These are phyloP conservation scores for Lateolabrax maculatus DNA, from an alignment of 2,797 vertebrate genomes.

Conservation along the genomic window DNA sequence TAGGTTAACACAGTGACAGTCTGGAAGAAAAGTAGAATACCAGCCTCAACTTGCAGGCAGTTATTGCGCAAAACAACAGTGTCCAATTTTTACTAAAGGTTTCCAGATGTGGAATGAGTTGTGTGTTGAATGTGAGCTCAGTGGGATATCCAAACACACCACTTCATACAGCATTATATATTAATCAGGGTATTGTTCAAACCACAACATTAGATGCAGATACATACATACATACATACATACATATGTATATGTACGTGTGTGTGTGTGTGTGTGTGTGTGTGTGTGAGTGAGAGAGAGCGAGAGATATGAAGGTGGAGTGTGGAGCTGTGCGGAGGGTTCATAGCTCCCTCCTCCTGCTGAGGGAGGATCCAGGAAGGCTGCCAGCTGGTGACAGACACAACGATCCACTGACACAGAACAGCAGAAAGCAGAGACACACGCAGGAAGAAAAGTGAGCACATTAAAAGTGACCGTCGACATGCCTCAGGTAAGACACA, in stretches of 20 bases:
- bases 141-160: not conserved
- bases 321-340: not conserved
- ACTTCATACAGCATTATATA: not conserved
- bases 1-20: slow-evolving; percentile 41
- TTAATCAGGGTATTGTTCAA: not conserved
- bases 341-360: slow-evolving; percentile 46
- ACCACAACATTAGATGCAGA: not conserved
- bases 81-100: slow-evolving; percentile 68
- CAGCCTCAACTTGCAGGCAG: slow-evolving; percentile 66
- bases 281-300: no score
- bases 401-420: slow-evolving; percentile 60
- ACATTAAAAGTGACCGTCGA: slow-evolving; percentile 34
- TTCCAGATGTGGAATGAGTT: slow-evolving; percentile 82
- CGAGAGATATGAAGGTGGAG: no score
- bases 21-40: slow-evolving; percentile 40
- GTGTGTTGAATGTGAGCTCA: slow-evolving; percentile 2
- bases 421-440: slow-evolving; percentile 49
- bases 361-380: slow-evolving; percentile 83
- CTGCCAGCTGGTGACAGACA: slow-evolving; percentile 81
- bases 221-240: not conserved
- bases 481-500: slow-evolving; percentile 85
- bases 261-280: not conserved
- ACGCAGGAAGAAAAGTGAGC: slow-evolving; percentile 64
- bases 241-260: not conserved
- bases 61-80: slow-evolving; percentile 66